Evolutionary conservation across 2,797 vertebrate species (phyloP), one percentile per base, ranked within the genome.

Genomic region (Oreonectes daqikongensis): DNA sequence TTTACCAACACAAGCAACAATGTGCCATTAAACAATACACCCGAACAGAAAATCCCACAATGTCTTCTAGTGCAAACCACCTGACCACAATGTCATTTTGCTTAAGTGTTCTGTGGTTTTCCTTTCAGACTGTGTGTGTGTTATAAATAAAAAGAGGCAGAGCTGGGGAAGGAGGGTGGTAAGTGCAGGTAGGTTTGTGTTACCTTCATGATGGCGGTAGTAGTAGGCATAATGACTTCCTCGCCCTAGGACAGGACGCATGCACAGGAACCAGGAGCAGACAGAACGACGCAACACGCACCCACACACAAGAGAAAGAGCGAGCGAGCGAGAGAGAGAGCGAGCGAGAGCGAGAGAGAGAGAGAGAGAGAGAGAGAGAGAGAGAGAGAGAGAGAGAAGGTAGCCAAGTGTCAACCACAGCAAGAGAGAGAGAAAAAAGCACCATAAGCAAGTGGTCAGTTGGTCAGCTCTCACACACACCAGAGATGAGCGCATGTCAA

Each of bases 181-280:
- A 52, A 66, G 65, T 57, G 67, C 35, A 48, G 60, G 74, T 50
- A 71, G 32, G 72, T 48, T 71, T 64, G 40, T 0, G 75, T 98
- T 98, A 98, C 96, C 97, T 99, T 97, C 95, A 0, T 93, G 93
- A 89, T 95, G 82, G 89, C 95, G 95, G 93, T 94, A 97, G 93
- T 95, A 96, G 97, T 94, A 97, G 95, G 95, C 95, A 96, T 95
- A 96, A 94, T 97, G 97, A 93, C 93, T 95, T 94, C 97, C 95
- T 94, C 96, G 95, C 92, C 96, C 97, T 98, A 93, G 91, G 88
- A 91, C 90, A 93, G 90, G 90, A 94, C 83, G 88, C 90, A 94
- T 94, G 95, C 92, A 92, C 90, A 91, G 92, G 92, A 86, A 89
- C 93, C 93, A 91, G 94, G 89, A 93, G 93, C 94, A 95, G 95